A percentile compares a stretch with the other conserved stretches of the same genome.
phyloP scores from a whole-genome alignment of 2,113 vertebrate genomes.

The Cochlearius cochlearius region DNA sequence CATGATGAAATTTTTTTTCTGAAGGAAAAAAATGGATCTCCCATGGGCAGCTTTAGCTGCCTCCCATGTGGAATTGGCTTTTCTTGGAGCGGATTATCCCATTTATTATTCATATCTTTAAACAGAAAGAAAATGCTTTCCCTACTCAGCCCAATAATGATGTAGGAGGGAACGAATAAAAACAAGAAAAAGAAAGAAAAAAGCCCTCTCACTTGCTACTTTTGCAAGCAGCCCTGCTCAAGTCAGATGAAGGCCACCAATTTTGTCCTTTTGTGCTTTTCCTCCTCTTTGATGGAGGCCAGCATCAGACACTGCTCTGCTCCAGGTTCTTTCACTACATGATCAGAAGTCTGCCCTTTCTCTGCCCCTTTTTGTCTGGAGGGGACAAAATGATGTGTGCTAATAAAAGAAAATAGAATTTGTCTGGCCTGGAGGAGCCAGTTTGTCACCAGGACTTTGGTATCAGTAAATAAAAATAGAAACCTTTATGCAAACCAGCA shows the following conservation, averaged over 20 bases:
- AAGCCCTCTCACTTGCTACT: background rate
- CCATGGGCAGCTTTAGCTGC: background rate
- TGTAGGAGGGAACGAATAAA: background rate
- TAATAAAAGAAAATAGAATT: background rate
- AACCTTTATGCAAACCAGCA: background rate
- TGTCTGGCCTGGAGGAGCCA: background rate
- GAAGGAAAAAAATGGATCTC: background rate
- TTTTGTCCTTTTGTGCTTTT: background rate
- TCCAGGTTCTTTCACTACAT: background rate
- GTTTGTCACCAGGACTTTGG: background rate
- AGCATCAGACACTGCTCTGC: background rate
- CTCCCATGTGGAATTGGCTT: background rate
- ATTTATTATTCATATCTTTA: background rate
- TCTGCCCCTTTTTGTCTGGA: background rate
- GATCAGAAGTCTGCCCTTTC: background rate
- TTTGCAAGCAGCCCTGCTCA: background rate
- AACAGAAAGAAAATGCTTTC: background rate
- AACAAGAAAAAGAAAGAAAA: fast-evolving
- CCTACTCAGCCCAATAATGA: background rate
- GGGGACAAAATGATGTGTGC: fast-evolving
- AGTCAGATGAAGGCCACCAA: background rate
- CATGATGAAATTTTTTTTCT: background rate
- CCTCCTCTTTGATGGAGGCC: background rate
- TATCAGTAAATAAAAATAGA: constrained; percentile 1
- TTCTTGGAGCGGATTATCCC: background rate